Percentiles rank a stretch among this genome's conserved stretches.
phyloP scores from a whole-genome alignment of 2,113 vertebrate genomes.

The Platysteira castanea region DNA sequence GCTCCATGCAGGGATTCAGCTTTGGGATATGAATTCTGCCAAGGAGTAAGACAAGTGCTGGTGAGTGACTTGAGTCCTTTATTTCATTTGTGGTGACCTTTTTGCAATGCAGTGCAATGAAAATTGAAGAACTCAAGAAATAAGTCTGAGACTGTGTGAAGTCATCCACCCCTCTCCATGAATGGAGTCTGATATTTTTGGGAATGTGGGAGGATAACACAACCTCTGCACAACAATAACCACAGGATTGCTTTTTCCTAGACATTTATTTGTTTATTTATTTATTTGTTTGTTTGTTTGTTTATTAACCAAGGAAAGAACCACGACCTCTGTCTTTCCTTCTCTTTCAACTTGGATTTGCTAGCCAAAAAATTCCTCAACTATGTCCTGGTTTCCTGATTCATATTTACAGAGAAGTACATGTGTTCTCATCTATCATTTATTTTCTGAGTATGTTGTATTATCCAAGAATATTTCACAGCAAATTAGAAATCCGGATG shows the following conservation, averaged over 20 bases:
- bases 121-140: not conserved
- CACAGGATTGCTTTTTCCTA: not conserved
- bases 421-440: not conserved
- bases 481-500: not conserved
- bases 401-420: not conserved
- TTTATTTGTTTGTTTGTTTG: not conserved
- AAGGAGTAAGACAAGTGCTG: not conserved
- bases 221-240: rapidly evolving
- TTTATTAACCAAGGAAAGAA: not conserved
- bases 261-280: not conserved
- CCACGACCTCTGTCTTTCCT: not conserved
- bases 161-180: not conserved
- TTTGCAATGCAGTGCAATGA: not conserved
- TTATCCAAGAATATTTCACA: slow-evolving; percentile 1
- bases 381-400: not conserved
- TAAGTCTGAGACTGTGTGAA: not conserved
- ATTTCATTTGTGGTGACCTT: not conserved
- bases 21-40: not conserved
- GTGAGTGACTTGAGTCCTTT: not conserved
- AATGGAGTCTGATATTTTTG: not conserved
- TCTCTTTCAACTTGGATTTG: not conserved
- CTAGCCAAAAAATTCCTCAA: not conserved
- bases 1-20: not conserved
- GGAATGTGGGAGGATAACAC: not conserved
- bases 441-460: not conserved